These are phyloP conservation scores for Cyphomyrus discorhynchus DNA, from an alignment of 2,113 vertebrate species.

Conservation along the genomic window DNA sequence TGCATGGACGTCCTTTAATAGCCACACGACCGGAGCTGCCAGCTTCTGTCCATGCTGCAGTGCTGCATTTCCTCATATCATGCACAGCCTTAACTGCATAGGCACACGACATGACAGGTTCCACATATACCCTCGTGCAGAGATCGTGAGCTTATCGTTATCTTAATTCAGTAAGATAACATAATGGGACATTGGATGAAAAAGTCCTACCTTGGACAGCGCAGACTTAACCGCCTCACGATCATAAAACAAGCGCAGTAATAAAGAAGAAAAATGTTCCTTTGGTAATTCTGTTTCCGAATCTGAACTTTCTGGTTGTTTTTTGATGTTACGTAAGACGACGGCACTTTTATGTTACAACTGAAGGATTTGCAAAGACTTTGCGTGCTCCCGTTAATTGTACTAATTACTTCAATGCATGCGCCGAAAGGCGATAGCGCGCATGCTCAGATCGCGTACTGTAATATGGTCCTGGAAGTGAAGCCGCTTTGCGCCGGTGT, in stretches of 20 bases:
- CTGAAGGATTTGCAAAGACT: not conserved
- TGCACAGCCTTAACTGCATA: not conserved
- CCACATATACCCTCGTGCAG: not conserved
- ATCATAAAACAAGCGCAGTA: conserved; percentile 17
- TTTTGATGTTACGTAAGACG: not conserved
- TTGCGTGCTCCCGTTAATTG: conserved; percentile 21
- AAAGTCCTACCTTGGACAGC: conserved; percentile 50
- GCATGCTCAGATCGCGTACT: conserved; percentile 40
- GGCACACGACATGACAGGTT: not conserved
- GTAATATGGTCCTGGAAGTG: conserved; percentile 23
- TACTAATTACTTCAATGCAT: conserved; percentile 24
- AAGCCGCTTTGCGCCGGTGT: conserved; percentile 4
- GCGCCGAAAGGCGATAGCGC: not conserved
- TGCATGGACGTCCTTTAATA: not conserved
- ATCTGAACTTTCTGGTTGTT: not conserved
- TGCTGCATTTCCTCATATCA: conserved; percentile 22
- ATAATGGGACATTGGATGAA: not conserved
- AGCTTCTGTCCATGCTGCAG: conserved; percentile 22
- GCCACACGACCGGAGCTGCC: not conserved
- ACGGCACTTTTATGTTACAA: not conserved
- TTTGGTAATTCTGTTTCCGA: not conserved
- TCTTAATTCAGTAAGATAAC: not conserved
- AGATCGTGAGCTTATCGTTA: not conserved
- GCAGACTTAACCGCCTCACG: conserved; percentile 34
- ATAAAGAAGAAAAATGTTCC: not conserved